phyloP scores from a whole-genome alignment of 2,888 invertebrate genomes.

The Hirtodrosophila confusa region DNA sequence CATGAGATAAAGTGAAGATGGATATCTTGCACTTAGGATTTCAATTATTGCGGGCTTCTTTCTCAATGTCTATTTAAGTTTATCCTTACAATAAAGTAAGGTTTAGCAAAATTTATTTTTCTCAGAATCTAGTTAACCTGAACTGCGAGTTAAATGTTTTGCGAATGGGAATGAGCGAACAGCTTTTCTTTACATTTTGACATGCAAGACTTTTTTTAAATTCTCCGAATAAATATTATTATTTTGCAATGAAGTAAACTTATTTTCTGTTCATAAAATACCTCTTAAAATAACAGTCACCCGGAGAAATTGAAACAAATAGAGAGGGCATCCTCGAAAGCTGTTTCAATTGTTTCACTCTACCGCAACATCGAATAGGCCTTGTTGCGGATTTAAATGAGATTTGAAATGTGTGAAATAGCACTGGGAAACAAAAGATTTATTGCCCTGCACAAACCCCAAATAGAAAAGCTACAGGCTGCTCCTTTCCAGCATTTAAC shows the following conservation, averaged over 20 bases:
- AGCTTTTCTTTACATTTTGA: no score
- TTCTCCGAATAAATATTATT: no score
- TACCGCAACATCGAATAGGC: slow-evolving; percentile 62
- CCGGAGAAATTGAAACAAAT: not conserved
- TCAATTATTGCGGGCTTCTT: no score
- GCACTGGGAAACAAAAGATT: slow-evolving; percentile 57
- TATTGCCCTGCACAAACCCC: slow-evolving; percentile 49
- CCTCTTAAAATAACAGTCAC: slow-evolving; percentile 4
- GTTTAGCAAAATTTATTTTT: no score
- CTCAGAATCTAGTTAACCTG: no score
- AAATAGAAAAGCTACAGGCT: slow-evolving; percentile 48
- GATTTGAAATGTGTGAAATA: slow-evolving; percentile 58
- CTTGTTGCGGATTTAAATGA: slow-evolving; percentile 67
- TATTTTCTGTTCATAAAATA: slow-evolving; percentile 11
- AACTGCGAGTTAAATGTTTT: no score
- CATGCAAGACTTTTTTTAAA: no score
- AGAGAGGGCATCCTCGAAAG: not conserved
- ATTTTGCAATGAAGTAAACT: slow-evolving; percentile 9
- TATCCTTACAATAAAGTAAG: no score
- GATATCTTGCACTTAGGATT: no score
- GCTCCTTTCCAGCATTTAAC: slow-evolving; percentile 3
- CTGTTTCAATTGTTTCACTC: slow-evolving; percentile 36
- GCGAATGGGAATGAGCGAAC: no score
- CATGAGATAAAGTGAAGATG: no score
- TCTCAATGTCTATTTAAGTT: no score